phyloP scores from a whole-genome alignment of 2,888 invertebrate species.

The Artemia sinica region DNA sequence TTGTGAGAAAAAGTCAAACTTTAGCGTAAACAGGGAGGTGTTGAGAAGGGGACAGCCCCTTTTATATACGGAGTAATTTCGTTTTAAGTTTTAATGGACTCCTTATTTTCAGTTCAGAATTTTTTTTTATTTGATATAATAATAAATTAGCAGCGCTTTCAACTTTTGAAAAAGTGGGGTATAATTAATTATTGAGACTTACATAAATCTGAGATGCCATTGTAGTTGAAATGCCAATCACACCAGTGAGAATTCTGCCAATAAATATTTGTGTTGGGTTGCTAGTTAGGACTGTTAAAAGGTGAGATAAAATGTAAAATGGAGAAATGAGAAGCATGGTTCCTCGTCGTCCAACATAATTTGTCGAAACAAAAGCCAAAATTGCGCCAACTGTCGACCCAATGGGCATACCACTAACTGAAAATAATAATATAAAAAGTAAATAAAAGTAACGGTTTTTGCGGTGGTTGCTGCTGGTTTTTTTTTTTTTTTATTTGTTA shows the following conservation, averaged over 20 bases:
- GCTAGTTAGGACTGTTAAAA: background rate
- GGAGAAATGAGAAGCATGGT: background rate
- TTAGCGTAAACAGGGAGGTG: too few relatives aligned
- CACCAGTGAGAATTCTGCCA: background rate
- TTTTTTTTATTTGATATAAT: too few relatives aligned
- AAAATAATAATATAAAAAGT: background rate
- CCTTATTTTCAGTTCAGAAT: too few relatives aligned
- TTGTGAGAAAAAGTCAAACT: too few relatives aligned
- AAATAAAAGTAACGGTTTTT: too few relatives aligned
- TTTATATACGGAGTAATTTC: too few relatives aligned
- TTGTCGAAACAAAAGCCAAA: background rate
- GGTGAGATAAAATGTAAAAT: slow-evolving; percentile 1
- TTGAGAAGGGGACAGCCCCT: too few relatives aligned
- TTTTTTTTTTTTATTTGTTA: too few relatives aligned
- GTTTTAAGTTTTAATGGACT: too few relatives aligned
- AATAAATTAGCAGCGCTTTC: too few relatives aligned
- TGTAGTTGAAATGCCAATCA: background rate
- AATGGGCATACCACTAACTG: slow-evolving; percentile 1
- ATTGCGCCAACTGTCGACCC: background rate
- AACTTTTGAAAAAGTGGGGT: too few relatives aligned
- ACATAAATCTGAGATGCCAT: background rate
- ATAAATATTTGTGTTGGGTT: background rate
- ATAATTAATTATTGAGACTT: background rate
- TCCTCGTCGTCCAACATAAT: background rate
- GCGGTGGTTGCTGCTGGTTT: too few relatives aligned